These are phyloP conservation scores for Eleginops maclovinus DNA, from an alignment of 2,113 vertebrate species.

Conservation along the genomic window DNA sequence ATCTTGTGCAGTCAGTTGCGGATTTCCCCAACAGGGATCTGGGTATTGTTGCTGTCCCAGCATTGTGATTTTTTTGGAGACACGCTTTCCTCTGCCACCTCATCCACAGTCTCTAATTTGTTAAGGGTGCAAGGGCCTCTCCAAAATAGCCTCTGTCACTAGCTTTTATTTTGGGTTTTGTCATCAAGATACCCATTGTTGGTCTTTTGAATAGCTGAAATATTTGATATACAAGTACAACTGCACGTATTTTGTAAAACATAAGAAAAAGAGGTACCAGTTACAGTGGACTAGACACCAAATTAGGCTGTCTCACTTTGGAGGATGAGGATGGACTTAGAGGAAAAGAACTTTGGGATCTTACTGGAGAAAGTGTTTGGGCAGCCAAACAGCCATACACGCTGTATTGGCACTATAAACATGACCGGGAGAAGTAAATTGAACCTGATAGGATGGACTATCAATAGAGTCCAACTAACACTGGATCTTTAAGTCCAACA, in stretches of 20 bases:
- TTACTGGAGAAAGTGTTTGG: background rate
- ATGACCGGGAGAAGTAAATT: too few species aligned
- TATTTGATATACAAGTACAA: too few species aligned
- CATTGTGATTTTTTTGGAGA: conserved; percentile 11
- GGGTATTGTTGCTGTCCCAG: conserved; percentile 26
- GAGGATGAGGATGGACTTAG: too few species aligned
- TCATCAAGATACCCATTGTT: background rate
- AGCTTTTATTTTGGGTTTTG: background rate
- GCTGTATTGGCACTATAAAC: background rate
- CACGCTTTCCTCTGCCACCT: background rate
- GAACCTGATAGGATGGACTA: too few species aligned
- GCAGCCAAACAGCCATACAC: too few species aligned
- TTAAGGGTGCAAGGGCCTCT: too few species aligned
- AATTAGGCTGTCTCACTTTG: too few species aligned
- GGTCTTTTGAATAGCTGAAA: too few species aligned
- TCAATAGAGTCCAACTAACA: background rate
- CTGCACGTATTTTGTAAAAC: too few species aligned
- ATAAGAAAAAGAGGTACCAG: too few species aligned
- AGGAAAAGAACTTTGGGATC: background rate
- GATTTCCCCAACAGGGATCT: conserved; percentile 43
- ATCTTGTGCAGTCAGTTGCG: conserved; percentile 36
- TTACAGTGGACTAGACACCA: too few species aligned
- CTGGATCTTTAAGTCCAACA: background rate
- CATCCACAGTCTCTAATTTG: background rate
- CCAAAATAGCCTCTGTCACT: background rate